Base-by-base conservation (phyloP, 1,140 invertebrate genomes). In the Cheumatopsyche charites region DNA sequence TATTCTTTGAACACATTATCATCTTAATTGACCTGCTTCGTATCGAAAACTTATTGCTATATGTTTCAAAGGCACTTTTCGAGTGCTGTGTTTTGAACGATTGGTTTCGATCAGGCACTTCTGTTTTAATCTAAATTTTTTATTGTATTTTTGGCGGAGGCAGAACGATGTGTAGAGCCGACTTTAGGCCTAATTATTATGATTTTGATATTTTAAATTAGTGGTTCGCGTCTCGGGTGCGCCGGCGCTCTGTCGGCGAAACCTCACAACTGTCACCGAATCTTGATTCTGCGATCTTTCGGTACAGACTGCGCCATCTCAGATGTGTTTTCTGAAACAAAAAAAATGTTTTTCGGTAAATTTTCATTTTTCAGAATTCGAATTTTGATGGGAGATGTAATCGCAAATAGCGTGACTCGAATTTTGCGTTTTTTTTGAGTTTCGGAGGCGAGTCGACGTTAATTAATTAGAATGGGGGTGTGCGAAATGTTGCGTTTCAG, bases 191-290 rank as follows among this genome's bases (percentile, higher is more conserved):
- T 9, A 9, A 36, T 36, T 3, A 36, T 36, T 3, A 36, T 36
- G 29, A 36, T 36, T 36, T 36, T 36, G 29, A 36, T 36, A 9
- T 4, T 36, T 36, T 36, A 49, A 49, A 15, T 15, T 49, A 49
- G 13, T 49, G 47, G 47, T 49, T 49, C 13, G 47, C 13, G 13
- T 49, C 61, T 62, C 61, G 61, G 12, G 11, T 19, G 26, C 65
- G 55, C 66, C 61, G 49, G 55, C 52, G 41, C 63, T 67, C 71
- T 72, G 43, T 45, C 71, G 67, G 61, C 71, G 52, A 47, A 43
- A 21, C 17, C 12, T 21, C 47, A 43, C 61, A 70, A 70, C 47
- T 70, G 67, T 70, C 72, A 73, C 72, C 67, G 67, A 55, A 45
- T n/a, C 41, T 3, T 12, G n/a, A 29, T 15, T n/a, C 5, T 36